Evolutionary conservation across 2,113 vertebrate species (phyloP).

Genomic region (Orcinus orca): DNA sequence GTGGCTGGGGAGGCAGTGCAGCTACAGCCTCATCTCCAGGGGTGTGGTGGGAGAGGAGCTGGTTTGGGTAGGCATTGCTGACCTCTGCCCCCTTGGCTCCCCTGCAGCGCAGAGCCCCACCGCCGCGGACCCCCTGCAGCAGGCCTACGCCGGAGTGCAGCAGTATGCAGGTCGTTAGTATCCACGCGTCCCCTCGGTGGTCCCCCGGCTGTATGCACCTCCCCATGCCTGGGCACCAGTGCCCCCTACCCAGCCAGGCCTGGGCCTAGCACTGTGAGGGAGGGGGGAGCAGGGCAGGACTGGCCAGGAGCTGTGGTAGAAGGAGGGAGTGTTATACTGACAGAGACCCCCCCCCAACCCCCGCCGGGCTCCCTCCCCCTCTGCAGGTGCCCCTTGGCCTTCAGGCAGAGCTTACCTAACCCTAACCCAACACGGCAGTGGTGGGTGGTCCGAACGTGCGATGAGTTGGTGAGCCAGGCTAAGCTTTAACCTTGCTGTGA

Average conservation of each 20-base stretch:
- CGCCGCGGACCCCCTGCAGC: slow-evolving; percentile 97
- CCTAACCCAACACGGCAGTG: background rate
- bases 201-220: slow-evolving; percentile 46
- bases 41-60: background rate
- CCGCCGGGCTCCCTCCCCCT: background rate
- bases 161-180: slow-evolving; percentile 99
- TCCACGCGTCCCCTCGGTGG: slow-evolving; percentile 82
- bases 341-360: background rate
- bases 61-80: background rate
- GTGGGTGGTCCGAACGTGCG: background rate
- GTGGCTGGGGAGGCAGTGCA: background rate
- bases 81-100: slow-evolving; percentile 78
- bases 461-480: background rate
- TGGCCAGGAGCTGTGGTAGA: background rate
- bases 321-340: background rate
- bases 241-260: background rate
- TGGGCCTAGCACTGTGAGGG: background rate
- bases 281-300: too few species aligned
- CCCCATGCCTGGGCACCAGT: background rate
- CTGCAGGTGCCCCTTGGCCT: background rate
- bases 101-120: slow-evolving; percentile 98
- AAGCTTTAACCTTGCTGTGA: background rate
- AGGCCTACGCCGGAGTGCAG: slow-evolving; percentile 99
- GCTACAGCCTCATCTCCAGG: background rate
- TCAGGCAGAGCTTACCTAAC: background rate